Percentiles rank a stretch among this genome's conserved stretches.
phyloP scores from a whole-genome alignment of 1,140 invertebrate genomes.

The Ylistrum balloti region DNA sequence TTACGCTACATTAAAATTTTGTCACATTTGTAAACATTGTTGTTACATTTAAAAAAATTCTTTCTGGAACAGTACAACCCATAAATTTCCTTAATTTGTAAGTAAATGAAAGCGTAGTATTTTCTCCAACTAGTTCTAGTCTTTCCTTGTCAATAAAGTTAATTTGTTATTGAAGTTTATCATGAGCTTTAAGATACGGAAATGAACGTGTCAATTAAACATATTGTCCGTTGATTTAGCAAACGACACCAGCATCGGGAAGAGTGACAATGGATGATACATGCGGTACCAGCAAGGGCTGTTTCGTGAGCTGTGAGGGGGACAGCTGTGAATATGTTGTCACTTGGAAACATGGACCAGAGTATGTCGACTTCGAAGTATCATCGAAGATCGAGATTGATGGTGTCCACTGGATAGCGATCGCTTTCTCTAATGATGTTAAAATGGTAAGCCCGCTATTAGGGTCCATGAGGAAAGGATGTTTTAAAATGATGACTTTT shows the following conservation, averaged over 20 bases:
- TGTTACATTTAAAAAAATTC: no score
- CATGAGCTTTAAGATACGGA: no score
- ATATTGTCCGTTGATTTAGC: background rate
- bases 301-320: conserved; percentile 89
- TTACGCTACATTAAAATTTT: no score
- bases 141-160: no score
- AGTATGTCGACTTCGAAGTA: conserved; percentile 63
- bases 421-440: conserved; percentile 67
- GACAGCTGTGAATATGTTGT: conserved; percentile 88
- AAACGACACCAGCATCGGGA: background rate
- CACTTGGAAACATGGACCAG: conserved; percentile 85
- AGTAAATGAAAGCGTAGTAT: no score
- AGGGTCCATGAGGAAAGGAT: no score
- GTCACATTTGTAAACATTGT: no score
- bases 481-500: no score
- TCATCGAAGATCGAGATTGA: conserved; percentile 21
- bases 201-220: background rate
- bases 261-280: conserved; percentile 77
- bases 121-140: no score
- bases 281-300: conserved; percentile 90
- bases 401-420: conserved; percentile 65
- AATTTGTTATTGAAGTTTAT: no score
- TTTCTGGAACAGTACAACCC: no score
- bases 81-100: no score
- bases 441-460: conserved; percentile 71